These are phyloP conservation scores for Agonopterix alstromeriana DNA, from an alignment of 2,888 invertebrate species.

Conservation along the genomic window DNA sequence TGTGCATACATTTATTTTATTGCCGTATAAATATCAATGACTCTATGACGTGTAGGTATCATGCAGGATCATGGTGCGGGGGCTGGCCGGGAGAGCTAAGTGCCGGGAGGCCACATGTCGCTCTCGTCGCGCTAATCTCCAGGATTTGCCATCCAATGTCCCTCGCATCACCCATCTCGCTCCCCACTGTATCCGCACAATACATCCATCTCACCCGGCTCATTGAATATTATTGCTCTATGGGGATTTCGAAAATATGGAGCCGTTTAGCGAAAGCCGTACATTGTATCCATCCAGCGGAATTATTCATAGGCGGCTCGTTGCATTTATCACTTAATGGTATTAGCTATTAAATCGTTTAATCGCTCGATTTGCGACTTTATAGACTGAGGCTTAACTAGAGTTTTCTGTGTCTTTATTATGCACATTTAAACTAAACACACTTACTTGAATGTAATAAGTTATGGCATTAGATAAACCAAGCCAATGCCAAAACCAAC, in stretches of 20 bases:
- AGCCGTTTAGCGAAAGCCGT: constrained; percentile 74
- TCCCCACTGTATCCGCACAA: constrained; percentile 29
- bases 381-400: constrained; percentile 22
- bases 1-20: constrained; percentile 17
- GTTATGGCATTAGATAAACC: too few relatives aligned
- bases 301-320: constrained; percentile 72
- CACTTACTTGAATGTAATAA: too few relatives aligned
- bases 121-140: constrained; percentile 73
- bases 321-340: constrained; percentile 76
- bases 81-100: constrained; percentile 50
- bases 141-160: constrained; percentile 72
- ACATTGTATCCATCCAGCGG: constrained; percentile 72
- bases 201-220: constrained; percentile 60
- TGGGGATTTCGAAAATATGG: constrained; percentile 77
- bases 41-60: constrained; percentile 23
- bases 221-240: constrained; percentile 77
- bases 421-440: too few relatives aligned
- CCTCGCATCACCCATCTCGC: constrained; percentile 46
- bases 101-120: constrained; percentile 74
- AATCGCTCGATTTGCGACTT: constrained; percentile 70
- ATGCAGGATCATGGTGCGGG: constrained; percentile 26
- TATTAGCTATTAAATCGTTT: constrained; percentile 71
- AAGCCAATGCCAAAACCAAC: too few relatives aligned
- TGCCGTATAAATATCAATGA: constrained; percentile 38
- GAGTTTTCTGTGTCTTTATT: too few relatives aligned